Conservation (phyloP, 2,797 vertebrate species). For the Microctenopoma stevenorrisi region DNA sequence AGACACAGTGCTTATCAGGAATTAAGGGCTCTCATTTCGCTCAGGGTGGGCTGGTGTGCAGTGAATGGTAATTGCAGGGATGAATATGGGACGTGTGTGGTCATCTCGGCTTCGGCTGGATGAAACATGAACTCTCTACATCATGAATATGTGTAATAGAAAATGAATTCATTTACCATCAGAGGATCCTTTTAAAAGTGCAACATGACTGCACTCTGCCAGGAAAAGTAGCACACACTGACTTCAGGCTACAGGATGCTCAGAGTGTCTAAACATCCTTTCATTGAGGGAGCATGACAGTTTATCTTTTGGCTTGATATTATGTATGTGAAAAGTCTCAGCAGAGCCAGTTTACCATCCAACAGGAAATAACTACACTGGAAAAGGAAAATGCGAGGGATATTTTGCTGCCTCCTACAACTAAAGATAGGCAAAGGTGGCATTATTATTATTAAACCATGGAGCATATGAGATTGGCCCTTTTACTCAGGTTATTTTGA, state of each 20-base stretch:
- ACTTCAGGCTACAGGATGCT: constrained; percentile 6
- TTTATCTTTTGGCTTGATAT: neutral
- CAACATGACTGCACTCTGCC: neutral
- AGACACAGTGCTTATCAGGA: constrained; percentile 44
- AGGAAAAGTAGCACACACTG: neutral
- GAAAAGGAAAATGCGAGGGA: neutral
- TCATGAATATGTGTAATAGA: constrained; percentile 30
- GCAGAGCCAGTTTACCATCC: constrained; percentile 14
- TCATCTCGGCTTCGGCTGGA: constrained; percentile 8
- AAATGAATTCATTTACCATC: constrained; percentile 31
- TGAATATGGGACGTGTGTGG: constrained; percentile 14
- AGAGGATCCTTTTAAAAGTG: constrained; percentile 19
- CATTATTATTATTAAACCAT: constrained; percentile 47
- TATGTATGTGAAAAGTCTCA: constrained; percentile 7
- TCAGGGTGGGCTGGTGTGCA: constrained; percentile 31
- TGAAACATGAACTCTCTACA: constrained; percentile 42
- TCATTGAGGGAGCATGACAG: constrained; percentile 1
- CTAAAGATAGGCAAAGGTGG: constrained; percentile 24
- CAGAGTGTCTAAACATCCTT: constrained; percentile 12
- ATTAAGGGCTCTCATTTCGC: constrained; percentile 50
- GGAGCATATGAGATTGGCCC: constrained; percentile 45
- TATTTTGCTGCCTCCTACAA: constrained; percentile 17
- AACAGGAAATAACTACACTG: constrained; percentile 13
- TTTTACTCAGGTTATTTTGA: constrained; percentile 54
- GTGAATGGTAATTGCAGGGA: constrained; percentile 44